Conservation (phyloP, 2,113 vertebrate species). For the Grammomys dolichurus region DNA sequence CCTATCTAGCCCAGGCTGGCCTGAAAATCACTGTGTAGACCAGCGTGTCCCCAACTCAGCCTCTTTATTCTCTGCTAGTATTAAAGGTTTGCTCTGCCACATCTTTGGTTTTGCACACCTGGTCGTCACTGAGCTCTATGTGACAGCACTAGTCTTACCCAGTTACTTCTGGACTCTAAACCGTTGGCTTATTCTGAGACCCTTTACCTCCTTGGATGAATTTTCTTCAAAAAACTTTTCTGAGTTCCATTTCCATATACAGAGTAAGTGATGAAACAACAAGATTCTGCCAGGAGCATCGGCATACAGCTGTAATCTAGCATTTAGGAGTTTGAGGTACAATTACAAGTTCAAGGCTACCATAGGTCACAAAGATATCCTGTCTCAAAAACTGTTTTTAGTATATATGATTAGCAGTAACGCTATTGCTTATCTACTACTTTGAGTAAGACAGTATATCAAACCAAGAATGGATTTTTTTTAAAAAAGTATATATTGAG, state of each 20-base stretch:
- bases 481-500: not conserved
- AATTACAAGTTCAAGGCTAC: not conserved
- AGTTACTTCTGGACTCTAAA: conserved; percentile 3
- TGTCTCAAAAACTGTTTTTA: not conserved
- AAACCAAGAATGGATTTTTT: not conserved
- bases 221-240: not conserved
- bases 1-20: not conserved
- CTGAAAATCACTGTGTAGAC: not conserved
- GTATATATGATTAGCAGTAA: not conserved
- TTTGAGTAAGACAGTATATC: not conserved
- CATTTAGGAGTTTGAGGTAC: not conserved
- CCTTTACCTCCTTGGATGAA: not conserved
- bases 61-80: not conserved
- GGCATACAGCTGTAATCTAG: not conserved
- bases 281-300: not conserved
- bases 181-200: not conserved
- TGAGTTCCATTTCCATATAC: not conserved
- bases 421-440: not conserved
- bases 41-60: not conserved
- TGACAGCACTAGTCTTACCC: not conserved
- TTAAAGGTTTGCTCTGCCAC: not conserved
- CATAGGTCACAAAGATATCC: not conserved
- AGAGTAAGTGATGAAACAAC: not conserved
- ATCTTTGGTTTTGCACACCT: not conserved
- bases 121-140: not conserved